Conservation (phyloP, 2,113 vertebrate genomes). For the Microtus richardsoni region DNA sequence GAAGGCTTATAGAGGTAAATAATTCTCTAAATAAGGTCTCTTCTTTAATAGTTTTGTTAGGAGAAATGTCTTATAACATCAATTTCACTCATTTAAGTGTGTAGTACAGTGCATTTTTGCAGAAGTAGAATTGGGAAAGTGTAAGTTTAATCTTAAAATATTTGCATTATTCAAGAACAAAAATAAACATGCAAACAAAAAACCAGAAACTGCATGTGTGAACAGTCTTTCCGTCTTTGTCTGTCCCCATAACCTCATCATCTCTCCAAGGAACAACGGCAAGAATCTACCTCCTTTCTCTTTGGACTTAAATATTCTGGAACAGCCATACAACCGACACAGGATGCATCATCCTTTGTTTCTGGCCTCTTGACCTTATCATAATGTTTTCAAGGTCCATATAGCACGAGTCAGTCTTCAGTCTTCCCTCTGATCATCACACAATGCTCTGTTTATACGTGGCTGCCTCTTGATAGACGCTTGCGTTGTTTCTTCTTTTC, state of each 20-base stretch:
- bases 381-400: background rate
- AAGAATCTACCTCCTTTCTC: background rate
- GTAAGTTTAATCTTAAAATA: background rate
- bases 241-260: background rate
- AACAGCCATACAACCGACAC: background rate
- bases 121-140: background rate
- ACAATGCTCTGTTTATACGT: background rate
- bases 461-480: background rate
- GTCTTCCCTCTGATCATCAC: background rate
- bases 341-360: background rate
- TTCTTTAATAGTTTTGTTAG: background rate
- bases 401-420: background rate
- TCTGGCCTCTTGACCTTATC: background rate
- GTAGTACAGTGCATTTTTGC: background rate
- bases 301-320: background rate
- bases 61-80: background rate
- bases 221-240: background rate
- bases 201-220: background rate
- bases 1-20: conserved; percentile 24
- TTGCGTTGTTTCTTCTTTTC: background rate
- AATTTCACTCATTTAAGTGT: background rate
- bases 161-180: background rate
- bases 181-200: background rate
- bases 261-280: background rate
- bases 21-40: conserved; percentile 4